Conservation (phyloP, 1,140 invertebrate species). For the Bombus sylvicola region DNA sequence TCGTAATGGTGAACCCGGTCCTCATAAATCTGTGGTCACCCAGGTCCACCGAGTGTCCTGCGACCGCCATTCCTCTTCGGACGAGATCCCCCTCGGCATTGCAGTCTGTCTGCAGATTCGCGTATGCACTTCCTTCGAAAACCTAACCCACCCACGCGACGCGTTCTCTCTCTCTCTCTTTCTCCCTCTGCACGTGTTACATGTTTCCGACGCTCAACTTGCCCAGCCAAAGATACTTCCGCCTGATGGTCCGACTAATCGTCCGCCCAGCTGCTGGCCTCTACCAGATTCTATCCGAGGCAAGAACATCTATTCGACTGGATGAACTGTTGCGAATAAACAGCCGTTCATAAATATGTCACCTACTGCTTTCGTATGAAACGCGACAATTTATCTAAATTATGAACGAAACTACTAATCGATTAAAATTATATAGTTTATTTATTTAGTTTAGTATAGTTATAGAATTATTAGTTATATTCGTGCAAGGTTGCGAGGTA, state of each 20-base stretch:
- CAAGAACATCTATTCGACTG: background rate
- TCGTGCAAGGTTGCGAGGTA: too few relatives aligned
- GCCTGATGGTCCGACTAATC: background rate
- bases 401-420: too few relatives aligned
- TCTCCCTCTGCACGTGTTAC: background rate
- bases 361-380: too few relatives aligned
- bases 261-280: background rate
- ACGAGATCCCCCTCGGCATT: slow-evolving; percentile 11
- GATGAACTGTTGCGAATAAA: too few relatives aligned
- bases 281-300: background rate
- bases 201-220: background rate
- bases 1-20: slow-evolving; percentile 23
- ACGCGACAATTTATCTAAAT: too few relatives aligned
- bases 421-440: too few relatives aligned
- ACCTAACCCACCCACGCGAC: background rate
- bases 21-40: slow-evolving; percentile 62
- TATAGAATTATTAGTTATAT: too few relatives aligned
- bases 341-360: too few relatives aligned
- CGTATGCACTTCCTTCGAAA: slow-evolving; percentile 29
- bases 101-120: background rate
- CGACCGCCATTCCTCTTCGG: slow-evolving; percentile 55
- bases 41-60: slow-evolving; percentile 54
- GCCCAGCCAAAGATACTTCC: background rate
- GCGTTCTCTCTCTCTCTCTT: background rate
- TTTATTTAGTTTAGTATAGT: too few relatives aligned